Percentiles rank a stretch among this genome's conserved stretches.
These are phyloP conservation scores for Merluccius polli DNA, from an alignment of 2,797 vertebrate species.

Conservation along the genomic window DNA sequence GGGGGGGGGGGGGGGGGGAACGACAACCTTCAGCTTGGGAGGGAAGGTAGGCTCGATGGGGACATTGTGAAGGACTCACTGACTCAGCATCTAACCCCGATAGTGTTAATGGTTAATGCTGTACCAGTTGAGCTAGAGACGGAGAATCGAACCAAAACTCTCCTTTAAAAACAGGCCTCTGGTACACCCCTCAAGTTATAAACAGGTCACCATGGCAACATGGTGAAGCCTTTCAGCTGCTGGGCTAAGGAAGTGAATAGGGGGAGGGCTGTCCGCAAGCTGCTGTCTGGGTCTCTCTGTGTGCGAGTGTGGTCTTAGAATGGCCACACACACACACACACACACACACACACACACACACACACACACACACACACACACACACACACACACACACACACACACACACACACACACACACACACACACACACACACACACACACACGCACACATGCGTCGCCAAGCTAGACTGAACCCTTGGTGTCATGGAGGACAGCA, in stretches of 20 bases:
- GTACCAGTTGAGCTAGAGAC: too few relatives aligned
- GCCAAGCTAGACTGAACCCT: too few relatives aligned
- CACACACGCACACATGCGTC: too few relatives aligned
- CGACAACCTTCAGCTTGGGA: neutral
- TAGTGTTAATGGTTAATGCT: too few relatives aligned
- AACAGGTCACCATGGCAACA: constrained; percentile 35
- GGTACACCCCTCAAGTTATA: constrained; percentile 16
- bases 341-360: too few relatives aligned
- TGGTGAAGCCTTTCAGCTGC: constrained; percentile 38
- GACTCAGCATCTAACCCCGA: too few relatives aligned
- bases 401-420: too few relatives aligned
- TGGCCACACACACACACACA: too few relatives aligned
- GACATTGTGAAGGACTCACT: neutral
- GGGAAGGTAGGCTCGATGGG: neutral
- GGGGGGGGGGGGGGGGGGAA: neutral
- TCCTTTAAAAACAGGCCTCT: neutral
- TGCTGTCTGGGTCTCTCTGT: constrained; percentile 52
- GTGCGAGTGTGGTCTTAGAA: constrained; percentile 9
- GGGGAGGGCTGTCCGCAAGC: constrained; percentile 40
- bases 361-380: too few relatives aligned
- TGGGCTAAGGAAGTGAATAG: constrained; percentile 34
- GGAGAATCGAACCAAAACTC: too few relatives aligned
- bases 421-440: too few relatives aligned
- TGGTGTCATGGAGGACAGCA: neutral
- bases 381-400: too few relatives aligned